Evolutionary conservation across 2,888 invertebrate species (phyloP), one percentile per base, ranked within the genome.

Genomic region (Mesorhabditis spiculigera): DNA sequence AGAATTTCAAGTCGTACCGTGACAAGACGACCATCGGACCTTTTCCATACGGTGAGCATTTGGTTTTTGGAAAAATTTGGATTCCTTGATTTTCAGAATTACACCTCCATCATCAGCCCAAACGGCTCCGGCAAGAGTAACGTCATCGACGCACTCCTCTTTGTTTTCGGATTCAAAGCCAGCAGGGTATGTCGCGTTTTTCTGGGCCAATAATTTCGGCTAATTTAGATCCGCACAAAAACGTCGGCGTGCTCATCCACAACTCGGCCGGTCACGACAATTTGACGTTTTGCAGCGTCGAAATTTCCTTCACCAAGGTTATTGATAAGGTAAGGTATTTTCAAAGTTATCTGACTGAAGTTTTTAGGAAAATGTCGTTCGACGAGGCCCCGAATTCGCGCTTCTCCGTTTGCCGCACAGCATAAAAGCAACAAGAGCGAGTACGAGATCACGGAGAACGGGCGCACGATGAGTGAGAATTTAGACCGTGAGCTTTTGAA

Each of bases 51-150:
- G 90, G 94, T 94, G 43, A 13, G 45, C 43, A 44, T 71, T 71
- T 43, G 2, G 41, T 43, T 43, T 10, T 45, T 74, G 6, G 4
- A 67, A 45, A 69, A 69, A 41, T 43, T 74, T 63, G n/a, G 42
- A 43, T 68, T 58, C 10, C n/a, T 44, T 68, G 72, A 42, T 43
- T 70, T 71, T 58, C 88, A 95, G 92, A 93, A 93, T 86, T 97
- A 96, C 85, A 94, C 96, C 5, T 91, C 95, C 0, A 95, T 98
- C 69, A 92, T 98, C 78, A 98, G 98, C 0, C 97, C 98, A 0
- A 99, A 98, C 88, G 98, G 98, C 43, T 96, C 95, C 87, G 98
- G 98, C 0, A 98, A 99, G 87, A 95, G 95, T 81, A 98, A 99
- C 87, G 95, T 97, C 0, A 98, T 98, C 81, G 98, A 99, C 88